These are phyloP conservation scores for Vipera latastei DNA, from an alignment of 2,797 vertebrate genomes.

Conservation along the genomic window DNA sequence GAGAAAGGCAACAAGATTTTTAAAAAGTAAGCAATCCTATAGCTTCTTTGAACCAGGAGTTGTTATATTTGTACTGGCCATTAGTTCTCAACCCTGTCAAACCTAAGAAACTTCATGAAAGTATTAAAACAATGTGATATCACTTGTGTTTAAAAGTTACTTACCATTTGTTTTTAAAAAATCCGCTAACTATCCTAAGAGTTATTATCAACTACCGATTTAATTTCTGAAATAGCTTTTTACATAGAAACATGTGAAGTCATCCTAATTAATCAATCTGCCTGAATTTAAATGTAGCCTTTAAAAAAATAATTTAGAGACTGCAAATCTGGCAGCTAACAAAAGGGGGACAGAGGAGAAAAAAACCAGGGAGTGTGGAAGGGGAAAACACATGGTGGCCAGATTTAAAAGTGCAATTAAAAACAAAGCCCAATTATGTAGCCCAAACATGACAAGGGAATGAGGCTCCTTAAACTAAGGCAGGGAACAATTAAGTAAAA, in stretches of 20 bases:
- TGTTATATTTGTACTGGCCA: constrained; percentile 3
- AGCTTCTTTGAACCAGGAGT: background rate
- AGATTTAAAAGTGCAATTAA: constrained; percentile 64
- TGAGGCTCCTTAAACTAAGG: constrained; percentile 69
- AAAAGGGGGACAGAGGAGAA: constrained; percentile 69
- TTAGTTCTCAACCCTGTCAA: constrained; percentile 70
- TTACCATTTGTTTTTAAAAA: constrained; percentile 71
- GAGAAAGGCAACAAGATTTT: background rate
- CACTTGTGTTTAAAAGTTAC: constrained; percentile 72
- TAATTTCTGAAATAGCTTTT: constrained; percentile 68
- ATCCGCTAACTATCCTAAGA: constrained; percentile 56
- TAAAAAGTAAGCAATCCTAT: background rate
- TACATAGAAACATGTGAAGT: constrained; percentile 66
- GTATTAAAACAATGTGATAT: constrained; percentile 65
- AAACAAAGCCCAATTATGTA: constrained; percentile 42
- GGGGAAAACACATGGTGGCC: constrained; percentile 61
- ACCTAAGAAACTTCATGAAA: constrained; percentile 51
- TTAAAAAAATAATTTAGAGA: constrained; percentile 69
- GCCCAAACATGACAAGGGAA: constrained; percentile 44
- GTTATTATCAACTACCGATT: constrained; percentile 65
- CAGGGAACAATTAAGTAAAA: constrained; percentile 68
- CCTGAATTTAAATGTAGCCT: constrained; percentile 62
- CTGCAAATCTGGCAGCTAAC: constrained; percentile 70
- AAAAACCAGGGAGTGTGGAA: constrained; percentile 67
- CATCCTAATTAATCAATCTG: constrained; percentile 66